Evolutionary conservation across 2,113 vertebrate species (phyloP).

Genomic region (Columba livia): DNA sequence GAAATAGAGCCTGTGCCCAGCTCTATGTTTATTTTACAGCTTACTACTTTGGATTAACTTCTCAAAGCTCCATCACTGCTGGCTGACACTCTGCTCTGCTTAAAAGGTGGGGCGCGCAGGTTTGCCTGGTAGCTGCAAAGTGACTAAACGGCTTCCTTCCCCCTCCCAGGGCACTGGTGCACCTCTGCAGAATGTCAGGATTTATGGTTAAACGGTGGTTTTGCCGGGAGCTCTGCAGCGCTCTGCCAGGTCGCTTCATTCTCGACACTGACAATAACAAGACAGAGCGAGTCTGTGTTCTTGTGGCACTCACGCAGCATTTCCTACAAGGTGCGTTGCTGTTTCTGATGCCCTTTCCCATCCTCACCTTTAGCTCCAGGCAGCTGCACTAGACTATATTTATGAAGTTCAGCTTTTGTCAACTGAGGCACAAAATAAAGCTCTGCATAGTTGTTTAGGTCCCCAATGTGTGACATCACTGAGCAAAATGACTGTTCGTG

Average conservation of each 20-base stretch:
- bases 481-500: not conserved
- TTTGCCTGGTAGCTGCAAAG: not conserved
- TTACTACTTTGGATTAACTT: conserved; percentile 7
- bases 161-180: not conserved
- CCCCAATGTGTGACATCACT: not conserved
- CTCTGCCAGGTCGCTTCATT: not conserved
- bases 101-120: not conserved
- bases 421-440: conserved; percentile 53
- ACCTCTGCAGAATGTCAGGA: not conserved
- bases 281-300: not conserved
- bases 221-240: accelerated
- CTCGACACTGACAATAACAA: not conserved
- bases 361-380: conserved; percentile 49
- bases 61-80: accelerated
- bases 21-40: conserved; percentile 24
- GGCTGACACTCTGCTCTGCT: not conserved
- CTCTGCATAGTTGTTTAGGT: conserved; percentile 47
- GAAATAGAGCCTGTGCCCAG: not conserved
- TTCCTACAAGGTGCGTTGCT: conserved; percentile 27
- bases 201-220: not conserved
- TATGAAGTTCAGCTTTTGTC: conserved; percentile 50
- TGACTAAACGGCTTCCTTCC: not conserved
- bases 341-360: conserved; percentile 34
- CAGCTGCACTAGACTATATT: conserved; percentile 33
- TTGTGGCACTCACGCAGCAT: not conserved